Evolutionary conservation across 2,888 invertebrate genomes (phyloP), one percentile per base, ranked within the genome.

Genomic region (Nasonia oneida): DNA sequence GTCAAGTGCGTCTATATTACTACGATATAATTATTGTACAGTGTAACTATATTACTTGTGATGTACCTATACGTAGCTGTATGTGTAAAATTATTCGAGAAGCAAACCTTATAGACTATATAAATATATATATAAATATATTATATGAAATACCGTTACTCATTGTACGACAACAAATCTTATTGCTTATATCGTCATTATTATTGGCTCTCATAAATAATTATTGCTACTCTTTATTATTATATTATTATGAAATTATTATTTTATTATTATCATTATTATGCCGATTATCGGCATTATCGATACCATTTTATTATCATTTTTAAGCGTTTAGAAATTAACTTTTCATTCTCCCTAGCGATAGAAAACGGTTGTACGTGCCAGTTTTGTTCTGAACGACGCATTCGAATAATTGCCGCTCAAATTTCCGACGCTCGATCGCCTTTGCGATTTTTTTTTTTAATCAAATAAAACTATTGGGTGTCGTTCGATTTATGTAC

Each of bases 21-120:
- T 85, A 81, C 71, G 80, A 83, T 87, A 85, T 87, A 83, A 92
- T 91, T 91, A 91, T 91, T 93, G 93, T 93, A 93, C 93, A 93
- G 93, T 93, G 93, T 93, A 93, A 93, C 90, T 93, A 93, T 93
- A 93, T 92, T 91, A 89, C 90, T 91, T 93, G 93, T 93, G 93
- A 93, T 93, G 93, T 92, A 92, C 91, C 91, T 92, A 89, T 87
- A 90, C 91, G 91, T 92, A 92, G 92, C 88, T 89, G 88, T 90
- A 91, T 91, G 91, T 91, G 91, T 90, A 89, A 89, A 89, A 89
- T 90, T 90, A 89, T 88, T 88, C 88, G 88, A 89, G 88, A 84
- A 88, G 81, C 87, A 87, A 87, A 87, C 88, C 87, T 88, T 84
- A 81, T 84, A 86, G 77, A 83, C 82, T 85, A 77, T 86, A 79